A percentile compares a stretch with the other conserved stretches of the same genome.
Conservation (phyloP, 2,888 invertebrate genomes). For the Habroteleia sp. region DNA sequence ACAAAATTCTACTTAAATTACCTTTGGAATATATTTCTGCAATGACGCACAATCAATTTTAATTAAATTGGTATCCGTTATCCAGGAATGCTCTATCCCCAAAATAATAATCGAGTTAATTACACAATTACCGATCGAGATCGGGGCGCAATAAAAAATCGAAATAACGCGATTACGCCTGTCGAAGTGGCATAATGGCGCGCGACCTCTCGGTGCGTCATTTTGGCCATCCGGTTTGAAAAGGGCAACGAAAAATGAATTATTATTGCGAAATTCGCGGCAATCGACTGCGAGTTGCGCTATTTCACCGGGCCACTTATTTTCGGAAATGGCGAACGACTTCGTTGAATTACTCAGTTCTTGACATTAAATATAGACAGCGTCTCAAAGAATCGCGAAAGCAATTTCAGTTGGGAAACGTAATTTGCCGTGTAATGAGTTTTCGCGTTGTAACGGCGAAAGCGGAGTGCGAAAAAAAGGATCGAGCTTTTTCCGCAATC, state of each 20-base stretch:
- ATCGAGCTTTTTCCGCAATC: constrained; percentile 32
- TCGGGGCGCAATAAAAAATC: constrained; percentile 3
- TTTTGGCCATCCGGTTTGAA: not conserved
- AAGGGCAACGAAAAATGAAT: not conserved
- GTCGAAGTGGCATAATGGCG: constrained; percentile 7
- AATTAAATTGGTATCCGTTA: constrained; percentile 1
- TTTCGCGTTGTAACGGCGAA: constrained; percentile 45
- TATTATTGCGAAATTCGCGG: not conserved
- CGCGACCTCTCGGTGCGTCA: not conserved
- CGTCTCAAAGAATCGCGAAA: constrained; percentile 30
- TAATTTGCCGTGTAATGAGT: constrained; percentile 53
- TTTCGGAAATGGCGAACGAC: not conserved
- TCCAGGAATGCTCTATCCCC: not conserved
- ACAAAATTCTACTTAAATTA: too few relatives aligned
- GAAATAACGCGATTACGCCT: constrained; percentile 8
- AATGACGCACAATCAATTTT: not conserved
- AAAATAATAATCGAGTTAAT: constrained; percentile 21
- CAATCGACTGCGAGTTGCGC: not conserved
- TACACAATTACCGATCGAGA: constrained; percentile 10
- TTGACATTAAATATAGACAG: constrained; percentile 19
- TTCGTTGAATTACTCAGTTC: constrained; percentile 14
- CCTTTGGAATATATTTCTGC: too few relatives aligned
- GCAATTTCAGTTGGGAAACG: constrained; percentile 41
- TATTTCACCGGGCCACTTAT: not conserved
- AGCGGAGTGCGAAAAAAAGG: constrained; percentile 12